Percentiles rank a stretch among this genome's conserved stretches.
phyloP scores from a whole-genome alignment of 2,113 vertebrate genomes.

The Anseranas semipalmata region DNA sequence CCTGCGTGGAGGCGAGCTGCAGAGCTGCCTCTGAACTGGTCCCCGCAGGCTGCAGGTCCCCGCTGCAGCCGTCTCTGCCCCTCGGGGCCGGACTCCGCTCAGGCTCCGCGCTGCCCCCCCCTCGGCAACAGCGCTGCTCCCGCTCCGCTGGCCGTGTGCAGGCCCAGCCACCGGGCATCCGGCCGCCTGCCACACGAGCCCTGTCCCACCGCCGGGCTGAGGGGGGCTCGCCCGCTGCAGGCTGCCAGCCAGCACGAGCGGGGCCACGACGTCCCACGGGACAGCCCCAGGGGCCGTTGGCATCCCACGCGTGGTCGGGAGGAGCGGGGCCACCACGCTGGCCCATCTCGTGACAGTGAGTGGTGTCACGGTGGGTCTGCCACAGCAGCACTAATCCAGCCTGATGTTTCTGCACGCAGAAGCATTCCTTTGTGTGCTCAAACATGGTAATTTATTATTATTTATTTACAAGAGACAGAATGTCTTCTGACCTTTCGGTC shows the following conservation, averaged over 20 bases:
- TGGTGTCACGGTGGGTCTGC: not conserved
- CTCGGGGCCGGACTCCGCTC: too few species aligned
- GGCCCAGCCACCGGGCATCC: too few species aligned
- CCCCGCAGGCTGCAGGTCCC: accelerated
- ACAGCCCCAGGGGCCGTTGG: not conserved
- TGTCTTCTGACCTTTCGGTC: conserved; percentile 67
- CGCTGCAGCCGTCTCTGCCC: accelerated
- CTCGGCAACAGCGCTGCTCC: too few species aligned
- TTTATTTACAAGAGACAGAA: conserved; percentile 71
- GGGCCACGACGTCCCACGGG: accelerated
- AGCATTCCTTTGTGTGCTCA: conserved; percentile 26
- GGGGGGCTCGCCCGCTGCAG: not conserved
- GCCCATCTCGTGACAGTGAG: not conserved
- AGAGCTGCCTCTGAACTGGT: not conserved
- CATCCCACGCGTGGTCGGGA: accelerated
- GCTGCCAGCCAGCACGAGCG: accelerated
- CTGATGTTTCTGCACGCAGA: not conserved
- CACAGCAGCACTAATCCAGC: not conserved
- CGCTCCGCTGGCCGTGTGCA: too few species aligned
- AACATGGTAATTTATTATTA: conserved; percentile 69
- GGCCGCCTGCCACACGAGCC: too few species aligned
- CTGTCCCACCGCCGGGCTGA: too few species aligned
- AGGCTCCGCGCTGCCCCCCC: too few species aligned
- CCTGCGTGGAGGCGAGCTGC: not conserved
- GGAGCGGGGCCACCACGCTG: accelerated